Evolutionary conservation across 2,797 vertebrate species (phyloP).

Genomic region (Cyprinodon diabolis): DNA sequence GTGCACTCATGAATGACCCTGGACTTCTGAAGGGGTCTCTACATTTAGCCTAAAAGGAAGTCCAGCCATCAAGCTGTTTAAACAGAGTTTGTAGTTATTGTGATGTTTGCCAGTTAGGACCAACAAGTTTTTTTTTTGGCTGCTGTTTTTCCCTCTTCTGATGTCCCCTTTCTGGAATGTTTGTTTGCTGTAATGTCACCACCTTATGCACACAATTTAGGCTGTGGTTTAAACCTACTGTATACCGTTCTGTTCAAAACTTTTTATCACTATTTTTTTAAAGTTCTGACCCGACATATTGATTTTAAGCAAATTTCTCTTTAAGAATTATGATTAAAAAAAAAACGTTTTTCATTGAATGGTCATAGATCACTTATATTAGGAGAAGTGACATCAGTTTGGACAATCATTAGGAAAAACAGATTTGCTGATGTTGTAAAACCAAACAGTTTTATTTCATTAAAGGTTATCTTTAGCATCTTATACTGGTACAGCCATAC

Average conservation of each 20-base stretch:
- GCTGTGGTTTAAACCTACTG: neutral
- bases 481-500: neutral
- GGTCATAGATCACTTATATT: too few relatives aligned
- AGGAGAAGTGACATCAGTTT: too few relatives aligned
- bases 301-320: neutral
- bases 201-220: neutral
- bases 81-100: constrained; percentile 38
- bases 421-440: too few relatives aligned
- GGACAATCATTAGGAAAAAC: too few relatives aligned
- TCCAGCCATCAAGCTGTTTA: constrained; percentile 33
- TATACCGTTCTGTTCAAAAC: too few relatives aligned
- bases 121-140: neutral
- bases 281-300: neutral
- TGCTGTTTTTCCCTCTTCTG: neutral
- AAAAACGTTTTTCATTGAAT: neutral
- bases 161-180: neutral
- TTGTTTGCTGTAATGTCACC: neutral
- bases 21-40: constrained; percentile 21
- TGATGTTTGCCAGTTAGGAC: constrained; percentile 1
- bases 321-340: neutral
- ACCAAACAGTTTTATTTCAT: too few relatives aligned
- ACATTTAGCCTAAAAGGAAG: constrained; percentile 60
- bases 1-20: constrained; percentile 20
- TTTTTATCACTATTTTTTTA: neutral
- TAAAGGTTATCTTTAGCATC: too few relatives aligned